These are phyloP conservation scores for Probaryconus sp. DNA, from an alignment of 1,140 invertebrate genomes.

Conservation along the genomic window DNA sequence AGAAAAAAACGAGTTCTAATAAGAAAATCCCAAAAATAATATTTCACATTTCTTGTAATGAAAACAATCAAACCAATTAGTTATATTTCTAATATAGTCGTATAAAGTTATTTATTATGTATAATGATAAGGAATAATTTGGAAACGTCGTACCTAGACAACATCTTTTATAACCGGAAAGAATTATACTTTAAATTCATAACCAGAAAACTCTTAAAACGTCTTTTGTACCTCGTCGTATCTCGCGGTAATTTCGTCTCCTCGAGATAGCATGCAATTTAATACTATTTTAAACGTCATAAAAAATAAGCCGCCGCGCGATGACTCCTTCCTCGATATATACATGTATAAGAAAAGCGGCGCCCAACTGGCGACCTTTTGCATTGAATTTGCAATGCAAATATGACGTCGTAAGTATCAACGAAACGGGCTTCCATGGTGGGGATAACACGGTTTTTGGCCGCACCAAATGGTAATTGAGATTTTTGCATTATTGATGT, in stretches of 20 bases:
- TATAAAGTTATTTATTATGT: no score
- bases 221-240: constrained; percentile 50
- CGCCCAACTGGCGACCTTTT: constrained; percentile 49
- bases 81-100: no score
- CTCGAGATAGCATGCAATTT: constrained; percentile 50
- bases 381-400: constrained; percentile 59
- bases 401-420: constrained; percentile 45
- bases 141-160: constrained; percentile 3
- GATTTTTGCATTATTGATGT: constrained; percentile 50
- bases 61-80: no score
- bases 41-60: no score
- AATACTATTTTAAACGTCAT: constrained; percentile 58
- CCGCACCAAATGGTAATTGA: constrained; percentile 30
- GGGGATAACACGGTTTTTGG: constrained; percentile 27
- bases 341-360: constrained; percentile 41
- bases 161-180: constrained; percentile 42
- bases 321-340: constrained; percentile 5
- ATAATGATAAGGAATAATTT: constrained; percentile 32
- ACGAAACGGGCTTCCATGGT: constrained; percentile 34
- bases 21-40: no score
- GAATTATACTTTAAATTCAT: constrained; percentile 57
- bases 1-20: no score
- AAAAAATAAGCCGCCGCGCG: constrained; percentile 55
- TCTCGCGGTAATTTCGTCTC: constrained; percentile 55
- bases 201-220: constrained; percentile 53